phyloP scores from a whole-genome alignment of 2,797 vertebrate genomes.

The Enteromius afrohamiltoni region DNA sequence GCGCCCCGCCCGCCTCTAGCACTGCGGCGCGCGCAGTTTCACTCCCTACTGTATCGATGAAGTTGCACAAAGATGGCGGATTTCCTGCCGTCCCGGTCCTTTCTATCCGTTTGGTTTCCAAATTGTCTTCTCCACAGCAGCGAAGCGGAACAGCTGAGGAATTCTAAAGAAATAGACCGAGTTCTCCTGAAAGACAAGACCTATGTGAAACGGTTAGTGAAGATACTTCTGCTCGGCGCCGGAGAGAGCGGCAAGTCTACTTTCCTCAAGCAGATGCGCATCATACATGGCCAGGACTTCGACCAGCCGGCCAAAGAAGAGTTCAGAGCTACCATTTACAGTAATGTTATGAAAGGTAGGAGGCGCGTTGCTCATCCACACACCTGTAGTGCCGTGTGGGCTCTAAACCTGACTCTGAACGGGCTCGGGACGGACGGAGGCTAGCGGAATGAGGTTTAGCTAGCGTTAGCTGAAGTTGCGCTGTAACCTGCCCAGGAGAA shows the following conservation, averaged over 20 bases:
- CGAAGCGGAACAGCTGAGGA: conserved; percentile 91
- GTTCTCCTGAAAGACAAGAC: conserved; percentile 89
- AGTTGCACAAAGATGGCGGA: conserved; percentile 95
- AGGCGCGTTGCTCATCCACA: neutral
- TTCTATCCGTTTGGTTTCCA: conserved; percentile 92
- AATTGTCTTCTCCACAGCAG: conserved; percentile 89
- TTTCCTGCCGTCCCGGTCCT: conserved; percentile 95
- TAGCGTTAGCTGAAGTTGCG: conserved; percentile 44
- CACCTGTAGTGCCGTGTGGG: neutral
- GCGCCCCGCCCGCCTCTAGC: conserved; percentile 58
- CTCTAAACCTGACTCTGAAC: neutral
- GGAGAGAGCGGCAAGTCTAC: conserved; percentile 98
- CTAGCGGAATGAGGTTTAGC: conserved; percentile 37
- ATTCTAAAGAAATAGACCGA: conserved; percentile 94
- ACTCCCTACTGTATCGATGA: conserved; percentile 76
- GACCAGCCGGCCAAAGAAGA: conserved; percentile 91
- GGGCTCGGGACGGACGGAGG: neutral
- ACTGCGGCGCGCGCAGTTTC: conserved; percentile 59
- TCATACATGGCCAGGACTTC: conserved; percentile 96
- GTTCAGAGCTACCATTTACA: conserved; percentile 92
- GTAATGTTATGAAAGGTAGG: conserved; percentile 94
- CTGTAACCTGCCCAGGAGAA: conserved; percentile 65
- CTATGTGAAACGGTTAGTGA: conserved; percentile 91
- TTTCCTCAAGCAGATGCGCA: conserved; percentile 98
- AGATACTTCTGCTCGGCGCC: conserved; percentile 94